Conservation (phyloP, 2,797 vertebrate genomes). For the Tamandua tetradactyla region DNA sequence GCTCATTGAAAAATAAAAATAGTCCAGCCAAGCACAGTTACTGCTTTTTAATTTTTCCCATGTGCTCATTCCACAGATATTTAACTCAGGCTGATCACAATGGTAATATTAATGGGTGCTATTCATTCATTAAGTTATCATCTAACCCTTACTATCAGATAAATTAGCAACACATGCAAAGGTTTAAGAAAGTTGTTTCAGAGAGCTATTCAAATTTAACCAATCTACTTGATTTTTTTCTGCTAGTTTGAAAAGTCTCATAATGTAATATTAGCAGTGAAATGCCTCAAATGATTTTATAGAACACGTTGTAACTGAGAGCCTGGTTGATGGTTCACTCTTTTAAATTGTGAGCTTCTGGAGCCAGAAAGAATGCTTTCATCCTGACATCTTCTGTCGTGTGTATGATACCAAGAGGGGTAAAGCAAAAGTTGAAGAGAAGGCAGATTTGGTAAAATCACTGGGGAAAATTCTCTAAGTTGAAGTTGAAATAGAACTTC, state of each 20-base stretch:
- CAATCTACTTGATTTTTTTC: neutral
- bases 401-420: neutral
- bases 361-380: rapidly evolving
- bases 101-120: neutral
- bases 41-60: neutral
- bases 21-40: neutral
- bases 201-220: neutral
- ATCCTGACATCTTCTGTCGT: neutral
- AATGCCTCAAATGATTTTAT: neutral
- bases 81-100: neutral
- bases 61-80: neutral
- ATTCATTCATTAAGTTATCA: neutral
- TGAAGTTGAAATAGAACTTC: slow-evolving; percentile 8
- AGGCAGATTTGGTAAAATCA: neutral
- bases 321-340: neutral
- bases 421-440: no score
- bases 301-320: neutral
- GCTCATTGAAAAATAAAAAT: neutral
- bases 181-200: neutral
- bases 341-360: neutral
- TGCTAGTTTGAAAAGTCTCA: neutral
- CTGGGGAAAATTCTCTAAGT: neutral
- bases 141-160: neutral
- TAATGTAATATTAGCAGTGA: slow-evolving; percentile 18
- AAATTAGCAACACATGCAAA: neutral